Percentiles rank a stretch among this genome's conserved stretches.
Conservation (phyloP, 64 coral and sea anemone genomes). For the Catalaphyllia jardinei region DNA sequence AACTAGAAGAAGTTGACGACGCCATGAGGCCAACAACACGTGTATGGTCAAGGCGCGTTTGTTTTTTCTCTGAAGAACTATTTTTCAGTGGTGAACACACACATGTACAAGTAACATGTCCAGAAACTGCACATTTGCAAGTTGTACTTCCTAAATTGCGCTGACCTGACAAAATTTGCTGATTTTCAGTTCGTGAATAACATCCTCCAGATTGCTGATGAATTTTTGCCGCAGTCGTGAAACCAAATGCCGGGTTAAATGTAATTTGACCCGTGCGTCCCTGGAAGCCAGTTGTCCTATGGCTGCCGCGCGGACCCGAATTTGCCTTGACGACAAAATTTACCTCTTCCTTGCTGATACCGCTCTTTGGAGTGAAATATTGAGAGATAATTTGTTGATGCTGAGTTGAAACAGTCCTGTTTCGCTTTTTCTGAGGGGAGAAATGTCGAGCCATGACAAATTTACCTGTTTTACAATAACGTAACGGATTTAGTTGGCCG, state of each 20-base stretch:
- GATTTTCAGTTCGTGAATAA: not conserved
- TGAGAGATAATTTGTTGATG: slow-evolving; percentile 34
- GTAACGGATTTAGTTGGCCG: not conserved
- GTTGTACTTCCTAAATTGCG: not conserved
- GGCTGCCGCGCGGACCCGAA: not conserved
- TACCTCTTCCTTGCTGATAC: slow-evolving; percentile 46
- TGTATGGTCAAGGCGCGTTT: not conserved
- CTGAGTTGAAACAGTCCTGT: not conserved
- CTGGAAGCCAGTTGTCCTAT: too few species aligned
- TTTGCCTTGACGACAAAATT: slow-evolving; percentile 40
- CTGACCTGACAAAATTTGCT: not conserved
- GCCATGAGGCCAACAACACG: not conserved
- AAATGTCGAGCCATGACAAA: not conserved
- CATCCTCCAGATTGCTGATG: not conserved
- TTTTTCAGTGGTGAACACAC: not conserved
- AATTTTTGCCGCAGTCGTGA: not conserved
- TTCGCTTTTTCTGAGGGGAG: slow-evolving; percentile 19
- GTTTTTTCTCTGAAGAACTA: not conserved
- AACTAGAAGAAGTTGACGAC: not conserved
- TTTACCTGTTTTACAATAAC: not conserved
- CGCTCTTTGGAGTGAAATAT: slow-evolving; percentile 52
- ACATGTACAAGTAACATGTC: not conserved
- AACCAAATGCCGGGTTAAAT: not conserved
- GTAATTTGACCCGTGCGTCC: not conserved
- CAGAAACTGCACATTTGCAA: not conserved